Conservation (phyloP, 2,113 vertebrate species). For the Cervus canadensis region DNA sequence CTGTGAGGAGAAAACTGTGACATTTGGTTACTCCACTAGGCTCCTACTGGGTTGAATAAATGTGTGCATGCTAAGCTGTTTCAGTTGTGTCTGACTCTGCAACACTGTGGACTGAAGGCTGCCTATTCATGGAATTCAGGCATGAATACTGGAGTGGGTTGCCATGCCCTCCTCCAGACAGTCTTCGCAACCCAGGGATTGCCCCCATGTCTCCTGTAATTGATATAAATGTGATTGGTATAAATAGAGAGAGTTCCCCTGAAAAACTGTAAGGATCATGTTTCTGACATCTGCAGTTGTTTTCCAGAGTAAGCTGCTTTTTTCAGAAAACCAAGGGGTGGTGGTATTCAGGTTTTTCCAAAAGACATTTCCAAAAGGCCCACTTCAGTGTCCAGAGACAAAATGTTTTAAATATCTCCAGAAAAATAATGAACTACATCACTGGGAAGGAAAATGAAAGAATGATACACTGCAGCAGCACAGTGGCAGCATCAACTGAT, state of each 20-base stretch:
- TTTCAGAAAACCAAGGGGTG: background rate
- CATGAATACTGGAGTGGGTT: background rate
- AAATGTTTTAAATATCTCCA: too few species aligned
- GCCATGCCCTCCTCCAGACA: background rate
- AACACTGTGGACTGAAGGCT: background rate
- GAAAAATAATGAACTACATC: background rate
- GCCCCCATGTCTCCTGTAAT: background rate
- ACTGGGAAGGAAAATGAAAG: background rate
- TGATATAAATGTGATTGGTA: background rate
- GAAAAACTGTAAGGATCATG: too few species aligned
- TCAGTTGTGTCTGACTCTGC: background rate
- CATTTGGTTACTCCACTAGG: background rate
- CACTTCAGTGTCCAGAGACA: background rate
- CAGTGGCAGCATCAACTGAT: accelerated
- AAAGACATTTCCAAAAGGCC: background rate
- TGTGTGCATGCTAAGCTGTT: background rate
- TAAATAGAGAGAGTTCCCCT: too few species aligned
- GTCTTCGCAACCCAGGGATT: background rate
- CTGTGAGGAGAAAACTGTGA: background rate
- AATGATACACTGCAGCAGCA: accelerated
- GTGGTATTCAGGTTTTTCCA: background rate
- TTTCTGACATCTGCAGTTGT: background rate
- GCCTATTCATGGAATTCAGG: background rate
- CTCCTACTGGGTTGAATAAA: background rate
- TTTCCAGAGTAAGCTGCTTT: background rate